Percentiles rank a stretch among this genome's conserved stretches.
These are phyloP conservation scores for Drosophila demipolita DNA, from an alignment of 2,888 invertebrate species.

Conservation along the genomic window DNA sequence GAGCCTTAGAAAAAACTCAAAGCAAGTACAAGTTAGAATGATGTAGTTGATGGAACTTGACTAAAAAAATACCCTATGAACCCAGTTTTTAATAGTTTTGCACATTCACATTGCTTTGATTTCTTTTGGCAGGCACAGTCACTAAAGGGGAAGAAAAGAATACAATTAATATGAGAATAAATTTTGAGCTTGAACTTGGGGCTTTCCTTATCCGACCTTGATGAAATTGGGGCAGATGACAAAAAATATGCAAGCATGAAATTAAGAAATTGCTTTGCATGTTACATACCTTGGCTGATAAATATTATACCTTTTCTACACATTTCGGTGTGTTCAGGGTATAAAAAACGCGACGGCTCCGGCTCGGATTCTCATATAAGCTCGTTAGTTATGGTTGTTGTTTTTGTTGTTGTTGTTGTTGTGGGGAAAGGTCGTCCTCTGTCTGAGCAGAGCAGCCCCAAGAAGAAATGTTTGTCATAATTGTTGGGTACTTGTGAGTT, in stretches of 20 bases:
- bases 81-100: neutral
- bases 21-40: constrained; percentile 7
- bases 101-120: neutral
- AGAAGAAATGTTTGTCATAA: constrained; percentile 75
- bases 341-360: constrained; percentile 26
- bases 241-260: too few relatives aligned
- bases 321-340: neutral
- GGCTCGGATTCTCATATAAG: constrained; percentile 53
- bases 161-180: too few relatives aligned
- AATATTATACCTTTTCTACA: neutral
- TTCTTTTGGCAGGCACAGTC: neutral
- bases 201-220: too few relatives aligned
- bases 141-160: neutral
- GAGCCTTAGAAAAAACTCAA: constrained; percentile 51
- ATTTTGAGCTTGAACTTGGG: too few relatives aligned
- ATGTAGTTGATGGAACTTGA: neutral
- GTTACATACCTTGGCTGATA: neutral
- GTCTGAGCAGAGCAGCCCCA: constrained; percentile 12
- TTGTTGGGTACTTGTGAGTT: constrained; percentile 73
- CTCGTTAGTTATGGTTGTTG: constrained; percentile 70
- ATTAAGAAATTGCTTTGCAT: neutral
- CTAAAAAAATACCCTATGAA: neutral
- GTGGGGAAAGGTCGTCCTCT: constrained; percentile 70
- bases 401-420: constrained; percentile 28
- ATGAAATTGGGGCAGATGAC: too few relatives aligned